Evolutionary conservation across 2,113 vertebrate genomes (phyloP).

Genomic region (Apteryx owenii): DNA sequence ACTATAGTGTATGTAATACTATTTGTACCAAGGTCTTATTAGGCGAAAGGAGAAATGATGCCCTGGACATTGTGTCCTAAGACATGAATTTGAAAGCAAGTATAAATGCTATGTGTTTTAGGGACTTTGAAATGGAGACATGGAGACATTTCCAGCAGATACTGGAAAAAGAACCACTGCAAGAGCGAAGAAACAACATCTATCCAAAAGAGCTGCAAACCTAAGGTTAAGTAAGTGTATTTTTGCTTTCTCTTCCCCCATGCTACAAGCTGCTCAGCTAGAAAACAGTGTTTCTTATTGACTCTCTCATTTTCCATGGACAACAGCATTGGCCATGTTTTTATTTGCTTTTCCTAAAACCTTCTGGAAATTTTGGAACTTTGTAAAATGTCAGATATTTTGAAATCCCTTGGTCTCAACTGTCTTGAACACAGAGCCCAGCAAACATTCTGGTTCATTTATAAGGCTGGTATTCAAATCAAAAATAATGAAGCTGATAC

Average conservation of each 20-base stretch:
- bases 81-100: neutral
- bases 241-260: neutral
- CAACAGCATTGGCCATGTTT: neutral
- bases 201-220: neutral
- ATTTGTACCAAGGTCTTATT: neutral
- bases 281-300: neutral
- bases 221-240: neutral
- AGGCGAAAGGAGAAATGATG: neutral
- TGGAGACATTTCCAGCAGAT: neutral
- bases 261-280: neutral
- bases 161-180: neutral
- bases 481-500: slow-evolving; percentile 27
- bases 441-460: neutral
- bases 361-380: neutral
- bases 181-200: neutral
- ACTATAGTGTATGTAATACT: neutral
- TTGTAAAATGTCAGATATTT: neutral
- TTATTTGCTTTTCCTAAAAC: neutral
- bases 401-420: neutral
- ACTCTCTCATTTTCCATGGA: neutral
- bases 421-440: neutral
- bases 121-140: neutral
- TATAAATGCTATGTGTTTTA: neutral
- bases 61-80: neutral
- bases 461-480: slow-evolving; percentile 19